phyloP scores from a whole-genome alignment of 1,140 invertebrate species.

The Adoxophyes honmai region DNA sequence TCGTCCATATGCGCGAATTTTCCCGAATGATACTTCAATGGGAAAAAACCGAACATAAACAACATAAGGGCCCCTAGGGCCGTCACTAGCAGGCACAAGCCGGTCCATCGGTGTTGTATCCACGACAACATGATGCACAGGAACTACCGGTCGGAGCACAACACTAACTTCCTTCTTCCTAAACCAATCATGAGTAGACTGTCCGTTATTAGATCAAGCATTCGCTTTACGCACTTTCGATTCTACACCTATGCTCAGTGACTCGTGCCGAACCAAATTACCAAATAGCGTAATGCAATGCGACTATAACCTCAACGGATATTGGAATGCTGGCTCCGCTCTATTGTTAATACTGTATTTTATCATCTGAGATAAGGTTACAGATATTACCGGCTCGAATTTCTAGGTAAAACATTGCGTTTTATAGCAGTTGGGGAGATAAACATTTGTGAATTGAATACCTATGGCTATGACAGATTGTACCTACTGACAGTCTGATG shows the following conservation, averaged over 20 bases:
- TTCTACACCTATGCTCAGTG: background rate
- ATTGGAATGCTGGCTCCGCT: background rate
- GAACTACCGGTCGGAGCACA: background rate
- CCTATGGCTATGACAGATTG: too few species aligned
- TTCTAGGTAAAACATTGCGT: background rate
- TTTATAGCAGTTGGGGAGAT: background rate
- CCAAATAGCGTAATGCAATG: constrained; percentile 3
- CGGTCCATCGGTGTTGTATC: constrained; percentile 64
- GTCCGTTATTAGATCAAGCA: constrained; percentile 10
- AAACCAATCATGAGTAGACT: background rate
- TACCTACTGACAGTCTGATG: background rate
- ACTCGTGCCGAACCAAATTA: background rate
- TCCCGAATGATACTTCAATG: constrained; percentile 74
- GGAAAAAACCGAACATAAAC: constrained; percentile 81
- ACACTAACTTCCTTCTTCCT: constrained; percentile 4
- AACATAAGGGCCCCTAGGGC: constrained; percentile 58
- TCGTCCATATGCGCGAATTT: constrained; percentile 70
- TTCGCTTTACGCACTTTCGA: constrained; percentile 3
- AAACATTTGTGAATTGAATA: constrained; percentile 1
- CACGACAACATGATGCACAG: constrained; percentile 50
- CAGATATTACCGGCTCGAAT: background rate
- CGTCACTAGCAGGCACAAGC: constrained; percentile 56
- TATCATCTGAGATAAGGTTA: background rate
- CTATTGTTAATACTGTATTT: background rate
- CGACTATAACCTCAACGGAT: background rate